Percentiles rank a stretch among this genome's conserved stretches.
Evolutionary conservation across 2,888 invertebrate species (phyloP).

Genomic region (Melikaiella ostensackeni): DNA sequence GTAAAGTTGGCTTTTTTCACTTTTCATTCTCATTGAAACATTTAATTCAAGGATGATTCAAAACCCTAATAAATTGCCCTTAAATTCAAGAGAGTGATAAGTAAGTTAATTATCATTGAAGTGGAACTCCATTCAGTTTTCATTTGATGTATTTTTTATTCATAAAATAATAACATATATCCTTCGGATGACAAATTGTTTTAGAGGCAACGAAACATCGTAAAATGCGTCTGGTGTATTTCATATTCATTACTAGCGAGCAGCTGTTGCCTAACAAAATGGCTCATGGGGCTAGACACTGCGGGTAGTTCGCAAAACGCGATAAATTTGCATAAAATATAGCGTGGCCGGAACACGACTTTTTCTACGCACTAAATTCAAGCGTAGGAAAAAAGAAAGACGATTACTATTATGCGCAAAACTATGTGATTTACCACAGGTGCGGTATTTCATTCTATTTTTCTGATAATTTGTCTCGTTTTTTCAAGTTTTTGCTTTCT

Average conservation of each 20-base stretch:
- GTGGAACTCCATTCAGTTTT: neutral
- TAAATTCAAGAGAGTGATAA: neutral
- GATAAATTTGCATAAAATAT: constrained; percentile 36
- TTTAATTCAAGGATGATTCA: neutral
- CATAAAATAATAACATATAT: neutral
- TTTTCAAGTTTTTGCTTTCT: no score
- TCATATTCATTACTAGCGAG: constrained; percentile 66
- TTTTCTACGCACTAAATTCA: constrained; percentile 2
- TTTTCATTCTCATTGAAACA: neutral
- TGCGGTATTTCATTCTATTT: neutral
- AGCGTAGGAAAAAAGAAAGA: neutral
- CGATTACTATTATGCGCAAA: neutral
- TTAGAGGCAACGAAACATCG: constrained; percentile 22
- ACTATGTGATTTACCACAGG: neutral
- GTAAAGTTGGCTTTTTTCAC: neutral
- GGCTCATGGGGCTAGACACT: constrained; percentile 42
- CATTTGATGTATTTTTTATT: constrained; percentile 10
- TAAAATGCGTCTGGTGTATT: constrained; percentile 49
- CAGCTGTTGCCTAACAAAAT: constrained; percentile 62
- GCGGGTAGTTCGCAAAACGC: constrained; percentile 32
- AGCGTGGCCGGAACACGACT: neutral
- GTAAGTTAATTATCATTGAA: neutral
- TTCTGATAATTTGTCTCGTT: neutral
- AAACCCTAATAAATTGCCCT: neutral
- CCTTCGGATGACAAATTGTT: constrained; percentile 11